Evolutionary conservation across 2,113 vertebrate genomes (phyloP), one percentile per base, ranked within the genome.

Genomic region (Varanus komodoensis): DNA sequence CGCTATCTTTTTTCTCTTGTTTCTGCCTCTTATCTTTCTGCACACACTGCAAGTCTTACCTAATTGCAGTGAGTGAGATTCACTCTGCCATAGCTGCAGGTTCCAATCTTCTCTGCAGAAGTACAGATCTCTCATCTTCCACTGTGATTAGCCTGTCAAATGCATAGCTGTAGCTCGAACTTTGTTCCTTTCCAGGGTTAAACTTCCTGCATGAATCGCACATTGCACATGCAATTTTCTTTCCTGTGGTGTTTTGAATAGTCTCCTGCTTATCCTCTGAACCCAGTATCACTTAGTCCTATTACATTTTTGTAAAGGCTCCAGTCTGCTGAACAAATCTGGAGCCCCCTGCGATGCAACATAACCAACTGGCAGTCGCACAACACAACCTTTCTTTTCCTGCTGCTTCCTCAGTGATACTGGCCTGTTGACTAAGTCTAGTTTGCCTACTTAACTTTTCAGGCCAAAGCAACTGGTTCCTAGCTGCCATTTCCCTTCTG

Each of bases 41-140:
- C 0, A 29, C 87, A 92, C 89, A 91, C 92, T 12, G 50, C 21
- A 69, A 92, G 90, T 92, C 1, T 84, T 17, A 34, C 88, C 94
- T 94, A 92, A 88, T 88, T 8, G 91, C 85, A 2, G 93, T 93
- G 94, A 94, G 71, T 91, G 92, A 96, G 88, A 89, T 89, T 88
- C 82, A 91, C 87, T 92, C 61, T 89, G 88, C 92, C 79, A 91
- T 93, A 91, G 95, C 90, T 27, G 29, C 74, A 75, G 0, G 29
- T 82, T 88, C 84, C 27, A 61, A 84, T 73, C 21, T 32, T 79
- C 34, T 57, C 1, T 27, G 68, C 0, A 90, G 48, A 79, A 48
- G 32, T 34, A n/a, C 2, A 71, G 27, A 54, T 3, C 44, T 87
- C 54, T 82, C 68, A 7, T 1, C 0, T 8, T 17, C 81, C 0